phyloP scores from a whole-genome alignment of 2,888 invertebrate species.

The Aleiodes testaceus region DNA sequence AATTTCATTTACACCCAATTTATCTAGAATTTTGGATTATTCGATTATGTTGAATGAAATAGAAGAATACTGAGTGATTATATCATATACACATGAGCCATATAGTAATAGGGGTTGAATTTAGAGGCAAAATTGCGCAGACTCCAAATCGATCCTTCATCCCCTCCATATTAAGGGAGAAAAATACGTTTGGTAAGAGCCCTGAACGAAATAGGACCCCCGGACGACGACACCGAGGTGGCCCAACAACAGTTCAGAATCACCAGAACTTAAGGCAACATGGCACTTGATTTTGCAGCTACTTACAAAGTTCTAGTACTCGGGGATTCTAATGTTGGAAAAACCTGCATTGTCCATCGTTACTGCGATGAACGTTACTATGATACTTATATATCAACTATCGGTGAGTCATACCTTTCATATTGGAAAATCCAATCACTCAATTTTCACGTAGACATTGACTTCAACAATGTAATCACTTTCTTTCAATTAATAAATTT shows the following conservation, averaged over 20 bases:
- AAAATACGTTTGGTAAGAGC: conserved; percentile 33
- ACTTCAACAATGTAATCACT: background rate
- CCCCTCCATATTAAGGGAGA: conserved; percentile 41
- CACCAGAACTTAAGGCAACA: conserved; percentile 65
- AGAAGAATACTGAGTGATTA: background rate
- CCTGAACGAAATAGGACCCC: conserved; percentile 46
- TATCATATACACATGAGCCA: background rate
- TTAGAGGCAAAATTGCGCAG: conserved; percentile 57
- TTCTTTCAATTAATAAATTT: too few relatives aligned
- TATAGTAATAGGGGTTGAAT: background rate
- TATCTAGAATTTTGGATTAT: too few relatives aligned
- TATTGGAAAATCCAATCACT: conserved; percentile 1
- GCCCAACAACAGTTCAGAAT: conserved; percentile 65
- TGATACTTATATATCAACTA: conserved; percentile 92
- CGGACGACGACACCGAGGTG: conserved; percentile 64
- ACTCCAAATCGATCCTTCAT: conserved; percentile 64
- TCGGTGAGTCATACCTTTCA: conserved; percentile 79
- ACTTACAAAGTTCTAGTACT: conserved; percentile 91
- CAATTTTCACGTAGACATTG: conserved; percentile 15
- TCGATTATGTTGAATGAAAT: too few relatives aligned
- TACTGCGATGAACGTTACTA: conserved; percentile 93
- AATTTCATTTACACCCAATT: too few relatives aligned
- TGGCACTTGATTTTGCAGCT: conserved; percentile 90
- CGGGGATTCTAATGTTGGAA: conserved; percentile 92
- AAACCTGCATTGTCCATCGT: conserved; percentile 92